These are phyloP conservation scores for Cyclopterus lumpus DNA, from an alignment of 2,797 vertebrate species.

Conservation along the genomic window DNA sequence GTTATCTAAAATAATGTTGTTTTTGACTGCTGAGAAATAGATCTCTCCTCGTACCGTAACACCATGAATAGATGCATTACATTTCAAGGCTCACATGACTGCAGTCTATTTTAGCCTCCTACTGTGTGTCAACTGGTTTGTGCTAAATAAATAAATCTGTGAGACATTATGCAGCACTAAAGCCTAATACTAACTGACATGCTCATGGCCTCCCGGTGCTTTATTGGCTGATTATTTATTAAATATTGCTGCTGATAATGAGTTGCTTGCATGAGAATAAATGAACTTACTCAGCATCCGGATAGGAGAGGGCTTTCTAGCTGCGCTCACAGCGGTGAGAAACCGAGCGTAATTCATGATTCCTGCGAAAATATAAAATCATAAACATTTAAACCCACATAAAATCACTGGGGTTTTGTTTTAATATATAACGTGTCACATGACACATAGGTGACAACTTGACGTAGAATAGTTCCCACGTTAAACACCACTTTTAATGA, in stretches of 20 bases:
- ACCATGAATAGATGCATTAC: no score
- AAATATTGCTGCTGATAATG: neutral
- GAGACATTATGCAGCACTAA: neutral
- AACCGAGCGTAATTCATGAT: constrained; percentile 94
- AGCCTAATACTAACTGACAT: neutral
- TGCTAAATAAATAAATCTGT: neutral
- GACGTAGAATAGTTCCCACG: no score
- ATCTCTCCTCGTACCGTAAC: no score
- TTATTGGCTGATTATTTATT: neutral
- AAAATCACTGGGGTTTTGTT: no score
- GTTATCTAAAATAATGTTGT: no score
- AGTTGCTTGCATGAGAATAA: neutral
- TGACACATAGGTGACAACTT: neutral
- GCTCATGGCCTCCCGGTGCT: neutral
- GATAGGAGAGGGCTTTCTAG: constrained; percentile 88
- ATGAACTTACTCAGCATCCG: constrained; percentile 87
- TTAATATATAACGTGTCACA: neutral
- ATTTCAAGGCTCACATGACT: no score
- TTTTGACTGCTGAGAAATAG: no score
- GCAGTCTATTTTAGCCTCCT: neutral
- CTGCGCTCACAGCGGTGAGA: constrained; percentile 89
- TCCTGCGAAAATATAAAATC: constrained; percentile 44
- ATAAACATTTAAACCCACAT: neutral
- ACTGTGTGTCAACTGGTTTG: no score
- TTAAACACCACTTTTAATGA: neutral